Evolutionary conservation across 2,113 vertebrate genomes (phyloP).

Genomic region (Plectropomus leopardus): DNA sequence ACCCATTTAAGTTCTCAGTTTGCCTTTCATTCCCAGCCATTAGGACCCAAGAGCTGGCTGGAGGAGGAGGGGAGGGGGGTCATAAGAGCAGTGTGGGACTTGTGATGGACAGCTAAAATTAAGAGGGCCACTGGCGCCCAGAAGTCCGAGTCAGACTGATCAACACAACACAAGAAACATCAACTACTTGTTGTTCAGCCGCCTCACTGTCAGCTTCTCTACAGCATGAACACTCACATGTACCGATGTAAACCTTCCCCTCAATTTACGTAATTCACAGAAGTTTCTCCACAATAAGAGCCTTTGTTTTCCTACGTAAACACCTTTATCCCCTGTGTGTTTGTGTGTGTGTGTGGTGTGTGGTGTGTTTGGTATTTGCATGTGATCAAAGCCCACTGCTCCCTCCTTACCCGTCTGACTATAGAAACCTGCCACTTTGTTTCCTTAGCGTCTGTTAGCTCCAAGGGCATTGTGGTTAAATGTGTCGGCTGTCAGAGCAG

Average conservation of each 20-base stretch:
- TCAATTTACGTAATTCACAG: slow-evolving; percentile 17
- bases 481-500: slow-evolving; percentile 42
- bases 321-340: slow-evolving; percentile 56
- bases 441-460: slow-evolving; percentile 32
- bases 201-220: slow-evolving; percentile 1
- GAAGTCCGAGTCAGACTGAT: slow-evolving; percentile 27
- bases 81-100: slow-evolving; percentile 41
- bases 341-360: slow-evolving; percentile 17
- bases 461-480: slow-evolving; percentile 45
- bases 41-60: slow-evolving; percentile 42
- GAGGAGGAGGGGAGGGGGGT: not conserved
- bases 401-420: slow-evolving; percentile 16
- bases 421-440: slow-evolving; percentile 34
- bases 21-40: slow-evolving; percentile 73
- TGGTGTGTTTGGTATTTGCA: slow-evolving; percentile 58
- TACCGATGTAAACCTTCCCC: slow-evolving; percentile 3
- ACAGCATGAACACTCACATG: not conserved
- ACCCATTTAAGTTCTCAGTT: slow-evolving; percentile 70
- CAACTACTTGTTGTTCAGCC: not conserved
- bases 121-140: slow-evolving; percentile 50
- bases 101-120: slow-evolving; percentile 73
- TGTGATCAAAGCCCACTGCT: slow-evolving; percentile 64
- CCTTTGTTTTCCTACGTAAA: slow-evolving; percentile 62
- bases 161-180: slow-evolving; percentile 13
- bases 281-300: slow-evolving; percentile 49